Base-by-base conservation (phyloP, 2,113 vertebrate genomes). In the Physeter macrocephalus region DNA sequence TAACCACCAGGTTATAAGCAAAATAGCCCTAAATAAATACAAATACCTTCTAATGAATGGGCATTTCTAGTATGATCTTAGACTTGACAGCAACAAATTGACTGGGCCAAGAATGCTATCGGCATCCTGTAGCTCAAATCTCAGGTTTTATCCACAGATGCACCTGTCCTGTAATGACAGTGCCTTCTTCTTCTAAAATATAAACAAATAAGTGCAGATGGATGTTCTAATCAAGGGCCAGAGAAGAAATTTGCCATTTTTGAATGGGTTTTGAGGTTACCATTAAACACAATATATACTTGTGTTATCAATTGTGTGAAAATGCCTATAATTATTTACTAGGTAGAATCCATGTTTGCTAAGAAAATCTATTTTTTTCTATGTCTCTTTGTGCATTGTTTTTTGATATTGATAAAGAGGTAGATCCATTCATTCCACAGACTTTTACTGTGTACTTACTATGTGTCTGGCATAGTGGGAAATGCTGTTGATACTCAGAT, bases 141-240 rank as follows among this genome's bases (percentile, higher is more conserved):
- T 74, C 14, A 46, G 15, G 36, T 66, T 88, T 75, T 27, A 23
- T 12, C 20, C 54, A 36, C 13, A 8, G 2, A 46, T 59, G 27
- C 8, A 2, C 29, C 36, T 14, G 17, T 18, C 7, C 4, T 18
- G 0, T 41, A 46, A 39, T n/a, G 5, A 66, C 10, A 52, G 6
- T 41, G 10, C 36, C 2, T 84, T 83, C 23, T 75, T 74, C 67
- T 59, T 39, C 20, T 87, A n/a, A 92, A 10, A 29, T 88, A 41
- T 67, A 52, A 41, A 43, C 36, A 75, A 25, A 2, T 43, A 39
- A 31, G n/a, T 34, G 6, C 3, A 71, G 36, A 1, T 34, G n/a
- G 9, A 10, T 84, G 8, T 36, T 77, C 6, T 46, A 59, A 52
- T 6, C 4, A 36, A 77, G 49, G n/a, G 27, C 25, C 54, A 77